A percentile compares a stretch with the other conserved stretches of the same genome.
Conservation (phyloP, 2,888 invertebrate genomes). For the Cataglyphis livida region DNA sequence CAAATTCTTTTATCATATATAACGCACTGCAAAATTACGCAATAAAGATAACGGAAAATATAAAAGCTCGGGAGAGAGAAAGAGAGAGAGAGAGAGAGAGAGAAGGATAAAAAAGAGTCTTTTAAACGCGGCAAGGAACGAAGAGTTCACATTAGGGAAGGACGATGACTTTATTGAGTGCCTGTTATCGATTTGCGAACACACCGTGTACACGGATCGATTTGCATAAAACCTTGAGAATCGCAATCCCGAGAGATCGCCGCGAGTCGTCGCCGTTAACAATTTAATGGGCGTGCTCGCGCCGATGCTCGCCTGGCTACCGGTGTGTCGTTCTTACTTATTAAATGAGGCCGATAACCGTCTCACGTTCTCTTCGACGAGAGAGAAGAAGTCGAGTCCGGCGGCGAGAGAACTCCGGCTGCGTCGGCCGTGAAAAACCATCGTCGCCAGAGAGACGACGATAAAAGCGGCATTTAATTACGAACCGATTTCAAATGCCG, state of each 20-base stretch:
- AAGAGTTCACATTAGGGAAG: slow-evolving; percentile 24
- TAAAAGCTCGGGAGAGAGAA: neutral
- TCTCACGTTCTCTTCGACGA: neutral
- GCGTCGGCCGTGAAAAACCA: slow-evolving; percentile 27
- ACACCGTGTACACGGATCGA: slow-evolving; percentile 39
- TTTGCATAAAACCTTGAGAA: slow-evolving; percentile 74
- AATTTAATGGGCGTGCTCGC: slow-evolving; percentile 70
- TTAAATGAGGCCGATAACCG: slow-evolving; percentile 60
- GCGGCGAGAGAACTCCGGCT: neutral
- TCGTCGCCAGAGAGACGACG: slow-evolving; percentile 1
- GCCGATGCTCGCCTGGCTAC: slow-evolving; percentile 38
- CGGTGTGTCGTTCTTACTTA: slow-evolving; percentile 55
- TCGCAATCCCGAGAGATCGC: slow-evolving; percentile 62
- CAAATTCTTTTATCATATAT: neutral
- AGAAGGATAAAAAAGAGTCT: neutral
- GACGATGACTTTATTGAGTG: slow-evolving; percentile 64
- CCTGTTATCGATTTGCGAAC: slow-evolving; percentile 62
- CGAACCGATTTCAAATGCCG: slow-evolving; percentile 36
- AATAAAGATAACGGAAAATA: neutral
- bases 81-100: neutral
- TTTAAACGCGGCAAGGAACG: neutral
- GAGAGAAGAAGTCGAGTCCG: slow-evolving; percentile 9
- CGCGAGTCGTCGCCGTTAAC: slow-evolving; percentile 55
- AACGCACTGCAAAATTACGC: neutral
- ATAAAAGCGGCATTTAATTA: slow-evolving; percentile 48